Evolutionary conservation across 2,113 vertebrate genomes (phyloP).

Genomic region (Macroglossus sobrinus): DNA sequence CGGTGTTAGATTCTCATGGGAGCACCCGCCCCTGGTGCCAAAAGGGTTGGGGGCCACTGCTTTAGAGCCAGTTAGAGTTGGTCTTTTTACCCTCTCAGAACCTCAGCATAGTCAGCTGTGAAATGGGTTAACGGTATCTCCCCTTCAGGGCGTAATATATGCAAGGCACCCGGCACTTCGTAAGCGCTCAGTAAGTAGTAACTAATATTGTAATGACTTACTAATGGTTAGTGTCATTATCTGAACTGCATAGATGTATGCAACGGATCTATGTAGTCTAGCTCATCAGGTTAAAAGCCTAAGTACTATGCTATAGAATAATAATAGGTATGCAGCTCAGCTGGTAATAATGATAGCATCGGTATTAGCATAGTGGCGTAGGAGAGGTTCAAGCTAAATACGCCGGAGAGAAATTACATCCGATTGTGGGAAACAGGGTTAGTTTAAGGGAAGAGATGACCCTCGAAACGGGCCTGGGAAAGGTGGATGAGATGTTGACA

Average conservation of each 20-base stretch:
- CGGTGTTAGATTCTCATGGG: no score
- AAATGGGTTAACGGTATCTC: background rate
- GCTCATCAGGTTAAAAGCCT: background rate
- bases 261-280: background rate
- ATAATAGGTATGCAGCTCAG: background rate
- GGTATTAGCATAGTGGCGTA: background rate
- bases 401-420: background rate
- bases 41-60: no score
- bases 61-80: background rate
- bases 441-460: background rate
- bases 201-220: background rate
- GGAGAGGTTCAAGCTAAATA: background rate
- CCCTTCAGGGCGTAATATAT: background rate
- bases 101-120: background rate
- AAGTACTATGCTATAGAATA: rapidly evolving
- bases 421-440: background rate
- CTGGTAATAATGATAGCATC: background rate
- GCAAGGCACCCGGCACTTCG: background rate
- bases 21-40: no score
- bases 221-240: background rate
- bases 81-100: background rate
- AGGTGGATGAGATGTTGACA: background rate
- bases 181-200: background rate
- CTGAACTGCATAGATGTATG: no score
- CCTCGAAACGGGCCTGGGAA: background rate